Percentiles rank a stretch among this genome's conserved stretches.
Conservation (phyloP, 2,888 invertebrate genomes). For the Brachylomia viminalis region DNA sequence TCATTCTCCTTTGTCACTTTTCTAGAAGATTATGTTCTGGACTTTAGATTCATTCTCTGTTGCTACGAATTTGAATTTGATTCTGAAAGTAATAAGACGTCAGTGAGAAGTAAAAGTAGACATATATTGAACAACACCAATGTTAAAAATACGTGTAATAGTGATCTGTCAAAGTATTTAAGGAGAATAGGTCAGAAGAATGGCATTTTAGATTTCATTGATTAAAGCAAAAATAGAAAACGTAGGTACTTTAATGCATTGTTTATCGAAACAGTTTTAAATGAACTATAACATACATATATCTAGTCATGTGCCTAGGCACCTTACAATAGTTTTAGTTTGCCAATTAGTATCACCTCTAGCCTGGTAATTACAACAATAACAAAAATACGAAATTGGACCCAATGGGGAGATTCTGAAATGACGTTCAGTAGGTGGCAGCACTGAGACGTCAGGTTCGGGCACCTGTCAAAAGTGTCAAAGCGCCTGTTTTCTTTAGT, state of each 20-base stretch:
- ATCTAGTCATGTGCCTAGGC: not conserved
- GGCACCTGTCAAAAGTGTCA: no score
- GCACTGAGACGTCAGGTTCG: no score
- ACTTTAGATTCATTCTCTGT: not conserved
- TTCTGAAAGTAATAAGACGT: not conserved
- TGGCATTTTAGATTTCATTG: not conserved
- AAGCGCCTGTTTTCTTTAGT: no score
- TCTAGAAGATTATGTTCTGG: not conserved
- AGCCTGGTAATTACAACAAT: not conserved
- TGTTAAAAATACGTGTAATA: not conserved
- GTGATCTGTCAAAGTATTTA: not conserved
- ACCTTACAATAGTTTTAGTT: no score
- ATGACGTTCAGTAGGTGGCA: no score
- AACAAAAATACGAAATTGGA: not conserved
- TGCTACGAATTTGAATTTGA: not conserved
- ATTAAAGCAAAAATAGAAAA: conserved; percentile 12
- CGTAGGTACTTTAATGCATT: not conserved
- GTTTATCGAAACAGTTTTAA: not conserved
- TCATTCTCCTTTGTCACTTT: not conserved
- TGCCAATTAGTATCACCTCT: not conserved
- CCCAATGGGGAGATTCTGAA: no score
- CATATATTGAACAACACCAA: no score
- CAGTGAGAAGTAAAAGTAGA: not conserved
- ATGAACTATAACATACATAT: no score
- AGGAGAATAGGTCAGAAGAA: not conserved